Evolutionary conservation across 2,888 invertebrate species (phyloP).

Genomic region (Cheilosia urbana): DNA sequence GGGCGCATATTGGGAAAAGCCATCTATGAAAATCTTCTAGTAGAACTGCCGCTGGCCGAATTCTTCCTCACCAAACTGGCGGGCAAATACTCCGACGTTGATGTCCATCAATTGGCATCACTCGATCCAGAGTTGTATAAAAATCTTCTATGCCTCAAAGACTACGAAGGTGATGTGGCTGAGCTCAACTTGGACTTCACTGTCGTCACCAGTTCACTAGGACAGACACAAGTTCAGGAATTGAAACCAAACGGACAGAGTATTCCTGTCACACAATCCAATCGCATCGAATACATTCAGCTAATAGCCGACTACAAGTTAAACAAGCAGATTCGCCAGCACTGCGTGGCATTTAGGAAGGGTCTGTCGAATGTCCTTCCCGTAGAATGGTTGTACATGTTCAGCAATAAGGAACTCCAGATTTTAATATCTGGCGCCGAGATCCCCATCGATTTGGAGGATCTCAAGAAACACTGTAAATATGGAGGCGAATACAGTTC

Average conservation of each 20-base stretch:
- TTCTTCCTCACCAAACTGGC: slow-evolving; percentile 96
- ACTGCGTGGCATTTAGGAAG: slow-evolving; percentile 94
- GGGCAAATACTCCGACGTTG: slow-evolving; percentile 89
- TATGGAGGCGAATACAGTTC: slow-evolving; percentile 94
- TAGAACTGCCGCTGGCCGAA: slow-evolving; percentile 97
- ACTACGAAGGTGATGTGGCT: slow-evolving; percentile 92
- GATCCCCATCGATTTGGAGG: slow-evolving; percentile 95
- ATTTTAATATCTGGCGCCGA: slow-evolving; percentile 98
- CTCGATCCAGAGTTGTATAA: slow-evolving; percentile 94
- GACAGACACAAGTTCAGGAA: slow-evolving; percentile 95
- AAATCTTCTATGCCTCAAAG: slow-evolving; percentile 94
- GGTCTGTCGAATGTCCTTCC: slow-evolving; percentile 96
- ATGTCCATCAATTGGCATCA: slow-evolving; percentile 96
- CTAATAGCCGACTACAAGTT: slow-evolving; percentile 97
- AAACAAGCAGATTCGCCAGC: slow-evolving; percentile 94
- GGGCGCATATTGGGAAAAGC: slow-evolving; percentile 98
- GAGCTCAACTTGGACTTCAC: slow-evolving; percentile 97
- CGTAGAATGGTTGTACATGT: slow-evolving; percentile 97
- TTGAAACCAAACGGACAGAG: slow-evolving; percentile 95
- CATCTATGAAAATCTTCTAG: slow-evolving; percentile 96
- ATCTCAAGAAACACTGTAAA: slow-evolving; percentile 93
- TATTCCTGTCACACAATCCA: slow-evolving; percentile 95
- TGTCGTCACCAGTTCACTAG: slow-evolving; percentile 94
- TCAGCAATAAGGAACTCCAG: slow-evolving; percentile 96
- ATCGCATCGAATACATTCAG: slow-evolving; percentile 98